Evolutionary conservation across 2,888 invertebrate species (phyloP).

Genomic region (Andrena fulva): DNA sequence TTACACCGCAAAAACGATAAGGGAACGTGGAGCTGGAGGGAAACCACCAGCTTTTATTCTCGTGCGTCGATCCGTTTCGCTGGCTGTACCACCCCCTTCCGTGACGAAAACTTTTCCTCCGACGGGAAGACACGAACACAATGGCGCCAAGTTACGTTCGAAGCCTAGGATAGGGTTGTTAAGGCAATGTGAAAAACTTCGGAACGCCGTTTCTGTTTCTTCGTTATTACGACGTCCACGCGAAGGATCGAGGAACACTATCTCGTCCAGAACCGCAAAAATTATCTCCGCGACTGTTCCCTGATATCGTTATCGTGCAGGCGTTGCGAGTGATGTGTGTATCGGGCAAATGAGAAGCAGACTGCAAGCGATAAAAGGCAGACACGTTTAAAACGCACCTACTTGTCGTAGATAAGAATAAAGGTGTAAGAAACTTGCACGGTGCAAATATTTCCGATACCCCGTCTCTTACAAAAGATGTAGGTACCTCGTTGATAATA

Average conservation of each 20-base stretch:
- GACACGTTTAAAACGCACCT: not conserved
- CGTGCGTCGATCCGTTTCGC: conserved; percentile 7
- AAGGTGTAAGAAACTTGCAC: not conserved
- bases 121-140: not conserved
- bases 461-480: not conserved
- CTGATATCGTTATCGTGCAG: conserved; percentile 35
- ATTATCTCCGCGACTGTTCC: not conserved
- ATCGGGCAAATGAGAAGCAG: not conserved
- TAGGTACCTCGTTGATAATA: not conserved
- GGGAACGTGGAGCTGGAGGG: not conserved
- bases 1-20: conserved; percentile 20
- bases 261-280: not conserved
- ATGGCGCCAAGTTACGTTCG: not conserved
- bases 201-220: not conserved
- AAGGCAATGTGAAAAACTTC: not conserved
- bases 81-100: not conserved
- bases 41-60: conserved; percentile 14
- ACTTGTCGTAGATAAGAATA: not conserved
- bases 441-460: not conserved
- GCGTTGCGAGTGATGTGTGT: not conserved
- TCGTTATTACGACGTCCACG: not conserved
- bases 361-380: not conserved
- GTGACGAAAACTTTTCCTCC: conserved; percentile 9
- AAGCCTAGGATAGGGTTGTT: not conserved
- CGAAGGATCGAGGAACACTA: not conserved